Evolutionary conservation across 2,888 invertebrate genomes (phyloP).

Genomic region (Acronicta leporina): DNA sequence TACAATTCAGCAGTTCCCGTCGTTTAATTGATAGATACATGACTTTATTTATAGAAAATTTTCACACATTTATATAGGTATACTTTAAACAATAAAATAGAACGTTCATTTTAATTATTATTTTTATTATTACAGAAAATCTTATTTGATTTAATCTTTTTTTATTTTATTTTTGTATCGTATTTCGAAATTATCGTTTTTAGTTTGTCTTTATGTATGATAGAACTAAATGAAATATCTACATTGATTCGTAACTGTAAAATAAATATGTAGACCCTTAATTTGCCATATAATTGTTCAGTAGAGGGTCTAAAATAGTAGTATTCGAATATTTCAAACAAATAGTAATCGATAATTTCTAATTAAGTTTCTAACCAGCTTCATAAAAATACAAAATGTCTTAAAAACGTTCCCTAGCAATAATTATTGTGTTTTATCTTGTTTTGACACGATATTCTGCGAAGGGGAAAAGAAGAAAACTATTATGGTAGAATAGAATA

Average conservation of each 20-base stretch:
- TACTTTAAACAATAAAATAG: not conserved
- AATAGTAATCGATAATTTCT: too few species aligned
- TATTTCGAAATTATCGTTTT: not conserved
- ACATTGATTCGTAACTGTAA: not conserved
- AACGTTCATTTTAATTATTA: too few species aligned
- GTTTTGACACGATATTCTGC: too few species aligned
- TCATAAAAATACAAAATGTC: too few species aligned
- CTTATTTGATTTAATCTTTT: not conserved
- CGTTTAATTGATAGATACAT: conserved; percentile 17
- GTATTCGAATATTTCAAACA: conserved; percentile 3
- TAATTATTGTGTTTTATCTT: too few species aligned
- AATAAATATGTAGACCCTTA: not conserved
- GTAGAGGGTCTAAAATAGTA: conserved; percentile 1
- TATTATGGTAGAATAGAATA: too few species aligned
- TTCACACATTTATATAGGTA: conserved; percentile 16
- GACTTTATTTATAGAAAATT: conserved; percentile 15
- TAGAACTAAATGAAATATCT: not conserved
- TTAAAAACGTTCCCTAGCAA: too few species aligned
- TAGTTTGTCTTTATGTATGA: not conserved
- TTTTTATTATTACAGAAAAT: not conserved
- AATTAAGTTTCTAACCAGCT: too few species aligned
- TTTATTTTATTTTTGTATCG: not conserved
- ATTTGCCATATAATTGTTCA: conserved; percentile 27
- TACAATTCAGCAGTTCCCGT: conserved; percentile 11
- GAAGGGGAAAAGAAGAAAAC: too few species aligned